Base-by-base conservation (phyloP, 2,797 vertebrate species). In the Pangasius mekongensis region DNA sequence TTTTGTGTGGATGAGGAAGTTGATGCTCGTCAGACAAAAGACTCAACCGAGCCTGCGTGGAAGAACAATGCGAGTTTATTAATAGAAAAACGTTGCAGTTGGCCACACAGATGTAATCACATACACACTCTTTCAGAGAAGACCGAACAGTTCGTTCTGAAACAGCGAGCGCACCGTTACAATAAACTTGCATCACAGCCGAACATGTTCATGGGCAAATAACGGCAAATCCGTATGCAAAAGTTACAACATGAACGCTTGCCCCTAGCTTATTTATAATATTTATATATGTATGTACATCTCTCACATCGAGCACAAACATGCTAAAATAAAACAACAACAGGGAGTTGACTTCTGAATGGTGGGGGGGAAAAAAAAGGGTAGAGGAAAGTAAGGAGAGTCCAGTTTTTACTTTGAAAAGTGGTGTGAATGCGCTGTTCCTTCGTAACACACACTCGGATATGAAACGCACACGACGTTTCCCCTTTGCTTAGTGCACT, bases 211-310 rank as follows among this genome's bases (percentile, higher is more conserved):
- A 1, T 5, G 52, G 52, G 30, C 77, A 0, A n/a, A 56, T 0
- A 43, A n/a, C 52, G 13, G 58, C 54, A 10, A 36, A 69, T 54
- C 71, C 22, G 22, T 5, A 66, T 16, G 73, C 22, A 47, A 93
- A 94, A 93, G 89, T 92, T 94, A 95, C 94, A 86, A 94, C 94
- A 93, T 93, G 91, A 94, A 95, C 92, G 14, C 92, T 94, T 94
- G 93, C 90, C 91, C 92, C 93, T 93, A 94, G 92, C 92, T 93
- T 71, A 92, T 93, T 94, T 88, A 87, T 93, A 93, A 95, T 95
- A 94, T 94, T 95, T 95, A 95, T 95, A 96, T 95, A 96, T 92
- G 92, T 94, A 94, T 96, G 90, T 96, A 96, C 95, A 96, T 87
- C 90, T 92, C 93, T 94, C 93, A 95, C 95, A 94, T 86, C 52